phyloP scores from a whole-genome alignment of 2,888 invertebrate genomes.

The Drosophila infuscata region DNA sequence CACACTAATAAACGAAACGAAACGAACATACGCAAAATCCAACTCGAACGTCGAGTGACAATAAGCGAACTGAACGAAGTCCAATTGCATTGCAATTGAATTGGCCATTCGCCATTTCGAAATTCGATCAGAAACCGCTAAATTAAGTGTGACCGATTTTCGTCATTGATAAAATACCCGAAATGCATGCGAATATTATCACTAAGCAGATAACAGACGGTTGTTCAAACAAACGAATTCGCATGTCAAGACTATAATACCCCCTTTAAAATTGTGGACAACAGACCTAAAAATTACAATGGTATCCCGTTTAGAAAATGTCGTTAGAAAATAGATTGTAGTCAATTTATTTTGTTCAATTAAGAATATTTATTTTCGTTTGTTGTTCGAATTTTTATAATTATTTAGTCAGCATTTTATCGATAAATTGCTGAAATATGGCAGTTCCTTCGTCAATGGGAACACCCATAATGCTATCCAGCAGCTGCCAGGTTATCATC shows the following conservation, averaged over 20 bases:
- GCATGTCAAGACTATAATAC: not conserved
- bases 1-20: conserved; percentile 24
- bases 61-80: conserved; percentile 62
- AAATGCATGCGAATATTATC: not conserved
- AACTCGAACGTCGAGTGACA: conserved; percentile 43
- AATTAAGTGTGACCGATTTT: conserved; percentile 20
- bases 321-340: not conserved
- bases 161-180: not conserved
- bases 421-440: conserved; percentile 9
- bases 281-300: not conserved
- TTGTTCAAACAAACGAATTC: not conserved
- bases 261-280: not conserved
- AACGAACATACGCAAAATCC: conserved; percentile 22
- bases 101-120: conserved; percentile 25
- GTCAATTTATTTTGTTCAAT: not conserved
- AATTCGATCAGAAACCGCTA: conserved; percentile 46
- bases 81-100: conserved; percentile 15
- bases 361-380: not conserved
- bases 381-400: not conserved
- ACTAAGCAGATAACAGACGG: not conserved
- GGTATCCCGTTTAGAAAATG: too few relatives aligned
- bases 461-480: conserved; percentile 36
- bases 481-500: conserved; percentile 33
- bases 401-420: not conserved
- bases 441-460: conserved; percentile 11